phyloP scores from a whole-genome alignment of 2,113 vertebrate species.

The Nesoenas mayeri region DNA sequence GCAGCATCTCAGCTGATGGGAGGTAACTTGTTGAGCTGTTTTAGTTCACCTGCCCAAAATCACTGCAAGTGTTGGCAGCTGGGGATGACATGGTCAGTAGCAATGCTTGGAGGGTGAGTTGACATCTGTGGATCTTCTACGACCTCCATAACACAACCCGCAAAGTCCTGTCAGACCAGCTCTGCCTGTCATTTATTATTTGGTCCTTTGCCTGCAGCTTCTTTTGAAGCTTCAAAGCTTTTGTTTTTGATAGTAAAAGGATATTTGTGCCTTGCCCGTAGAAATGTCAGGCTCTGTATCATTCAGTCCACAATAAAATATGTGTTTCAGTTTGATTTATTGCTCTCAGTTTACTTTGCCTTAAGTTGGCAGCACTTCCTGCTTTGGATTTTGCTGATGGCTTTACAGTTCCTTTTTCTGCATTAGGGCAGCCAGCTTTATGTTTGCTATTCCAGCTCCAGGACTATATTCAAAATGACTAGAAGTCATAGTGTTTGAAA shows the following conservation, averaged over 20 bases:
- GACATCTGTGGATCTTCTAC: neutral
- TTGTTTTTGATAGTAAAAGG: conserved; percentile 46
- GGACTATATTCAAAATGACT: conserved; percentile 37
- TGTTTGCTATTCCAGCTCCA: conserved; percentile 42
- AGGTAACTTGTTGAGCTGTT: neutral
- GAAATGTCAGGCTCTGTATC: conserved; percentile 33
- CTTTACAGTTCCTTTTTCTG: conserved; percentile 27
- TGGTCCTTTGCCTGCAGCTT: conserved; percentile 14
- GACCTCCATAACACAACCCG: neutral
- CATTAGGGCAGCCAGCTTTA: conserved; percentile 14
- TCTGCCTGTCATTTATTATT: conserved; percentile 21
- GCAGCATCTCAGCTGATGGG: neutral
- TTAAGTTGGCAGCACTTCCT: conserved; percentile 51
- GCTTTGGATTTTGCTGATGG: conserved; percentile 53
- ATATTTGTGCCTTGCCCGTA: conserved; percentile 42
- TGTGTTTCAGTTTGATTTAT: conserved; percentile 56
- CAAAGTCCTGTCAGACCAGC: neutral
- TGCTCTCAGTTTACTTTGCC: conserved; percentile 53
- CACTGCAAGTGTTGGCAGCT: neutral
- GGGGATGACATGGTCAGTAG: neutral
- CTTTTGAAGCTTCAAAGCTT: conserved; percentile 58
- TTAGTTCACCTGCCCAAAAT: neutral
- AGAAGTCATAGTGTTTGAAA: conserved; percentile 29
- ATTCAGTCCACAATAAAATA: conserved; percentile 44
- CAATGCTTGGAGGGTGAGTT: neutral